Evolutionary conservation across 2,888 invertebrate genomes (phyloP), one percentile per base, ranked within the genome.

Genomic region (Drosophila kanekoi): DNA sequence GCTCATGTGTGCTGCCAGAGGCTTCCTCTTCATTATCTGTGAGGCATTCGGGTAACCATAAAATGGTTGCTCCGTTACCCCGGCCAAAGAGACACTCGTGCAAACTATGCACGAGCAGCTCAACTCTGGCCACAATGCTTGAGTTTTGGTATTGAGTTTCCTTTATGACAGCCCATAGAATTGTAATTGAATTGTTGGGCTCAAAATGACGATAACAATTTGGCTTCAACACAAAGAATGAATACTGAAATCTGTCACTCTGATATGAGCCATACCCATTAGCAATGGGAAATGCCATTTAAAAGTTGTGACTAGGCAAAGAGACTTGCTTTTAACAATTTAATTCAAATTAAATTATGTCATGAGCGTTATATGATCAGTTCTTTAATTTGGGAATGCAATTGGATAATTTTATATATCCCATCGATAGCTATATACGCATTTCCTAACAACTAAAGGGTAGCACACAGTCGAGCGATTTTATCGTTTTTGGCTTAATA

Each of bases 1-100:
- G n/a, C 8, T 9, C 13, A 9, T 33, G 5, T 10, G 4, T 11
- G 18, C 44, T 2, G 67, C 61, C 52, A 40, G 82, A 59, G 81
- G 79, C 84, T 82, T 86, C 89, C 65, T 77, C 74, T 89, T 87
- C 82, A 83, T 83, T 89, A 89, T 89, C 71, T 74, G 28, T 62
- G 66, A 62, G 72, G 67, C 60, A 62, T 66, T 63, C 40, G 67
- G 67, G 72, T 63, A 66, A 66, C 63, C 63, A 63, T 66, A 52
- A 63, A 66, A 63, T 63, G 63, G 52, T 35, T 52, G 20, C 53
- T 32, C 65, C 18, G 51, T 13, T 33, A 32, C 20, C 20, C 20
- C 32, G 4, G 20, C 32, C 51, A 11, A 4, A 5, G 61, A 33
- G 20, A 49, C 43, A 48, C 40, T 45, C 53, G 33, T 14, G 35